Base-by-base conservation (phyloP, 2,113 vertebrate genomes). In the Sinocyclocheilus rhinocerous region DNA sequence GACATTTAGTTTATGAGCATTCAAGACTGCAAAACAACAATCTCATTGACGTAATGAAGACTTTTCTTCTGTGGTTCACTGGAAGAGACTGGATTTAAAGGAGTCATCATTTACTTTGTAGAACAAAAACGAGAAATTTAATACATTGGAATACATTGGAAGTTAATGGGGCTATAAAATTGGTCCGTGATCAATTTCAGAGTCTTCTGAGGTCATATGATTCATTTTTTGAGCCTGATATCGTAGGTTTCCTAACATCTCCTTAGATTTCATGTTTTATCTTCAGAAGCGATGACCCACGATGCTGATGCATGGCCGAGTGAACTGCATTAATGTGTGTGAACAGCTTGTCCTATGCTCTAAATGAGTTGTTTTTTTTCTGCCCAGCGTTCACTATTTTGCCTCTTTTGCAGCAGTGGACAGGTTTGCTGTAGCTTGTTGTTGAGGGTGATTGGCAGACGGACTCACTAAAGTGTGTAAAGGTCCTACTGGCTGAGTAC, bases 391-490 rank as follows among this genome's bases (percentile, higher is more conserved):
- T 36, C 50, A 72, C 42, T 50, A 39, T 55, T 83, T 81, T 81
- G 73, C 73, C 82, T 85, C 86, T 61, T 88, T 81, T 85, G 55
- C 84, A 83, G 61, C 1, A 48, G 26, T 61, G 82, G 81, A 85
- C 85, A 86, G 91, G 85, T 91, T 90, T 88, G 85, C 81, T 80
- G 42, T 13, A 48, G 72, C 72, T 75, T 24, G 20, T 26, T 77
- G 29, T 81, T 77, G 79, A 86, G 52, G 18, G 6, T 83, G 89
- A 90, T 81, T 81, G 84, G 82, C 89, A 85, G 87, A 86, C 22
- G 50, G 67, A 50, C 67, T 61, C 87, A 91, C 90, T 90, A 89
- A 93, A 91, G 91, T 83, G 86, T 91, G 90, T 86, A 94, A 94
- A 92, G 92, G 92, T 93, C 93, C 92, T 57, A 18, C 81, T n/a